A percentile compares a stretch with the other conserved stretches of the same genome.
Evolutionary conservation across 53 echinoderm and acorn worm genomes (phyloP).

Genomic region (Henricia sp.): DNA sequence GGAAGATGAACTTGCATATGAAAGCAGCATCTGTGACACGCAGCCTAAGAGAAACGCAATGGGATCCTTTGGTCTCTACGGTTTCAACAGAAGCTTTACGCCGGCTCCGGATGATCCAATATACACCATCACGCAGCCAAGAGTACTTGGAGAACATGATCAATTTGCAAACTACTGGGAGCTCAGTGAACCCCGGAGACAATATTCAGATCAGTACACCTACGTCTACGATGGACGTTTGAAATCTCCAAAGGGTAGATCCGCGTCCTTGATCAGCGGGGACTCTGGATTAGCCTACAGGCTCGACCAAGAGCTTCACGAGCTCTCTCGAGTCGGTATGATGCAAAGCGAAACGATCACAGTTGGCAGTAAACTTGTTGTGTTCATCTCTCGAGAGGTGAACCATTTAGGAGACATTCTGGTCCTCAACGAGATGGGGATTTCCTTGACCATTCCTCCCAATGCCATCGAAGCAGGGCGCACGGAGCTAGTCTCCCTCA

Average conservation of each 20-base stretch:
- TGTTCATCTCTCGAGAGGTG: slow-evolving; percentile 81
- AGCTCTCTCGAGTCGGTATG: slow-evolving; percentile 61
- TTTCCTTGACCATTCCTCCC: slow-evolving; percentile 89
- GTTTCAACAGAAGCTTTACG: background rate
- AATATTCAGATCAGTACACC: background rate
- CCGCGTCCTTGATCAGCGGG: background rate
- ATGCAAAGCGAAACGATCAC: slow-evolving; percentile 60
- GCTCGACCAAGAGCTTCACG: slow-evolving; percentile 29
- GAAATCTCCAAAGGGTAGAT: background rate
- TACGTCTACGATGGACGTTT: slow-evolving; percentile 42
- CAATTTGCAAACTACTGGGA: background rate
- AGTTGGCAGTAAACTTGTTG: slow-evolving; percentile 74
- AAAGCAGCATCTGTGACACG: background rate
- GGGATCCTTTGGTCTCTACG: background rate
- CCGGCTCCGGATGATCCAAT: background rate
- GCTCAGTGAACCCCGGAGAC: background rate
- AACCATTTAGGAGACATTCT: slow-evolving; percentile 72
- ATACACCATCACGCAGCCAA: background rate
- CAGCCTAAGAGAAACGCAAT: background rate
- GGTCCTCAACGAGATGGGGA: slow-evolving; percentile 89
- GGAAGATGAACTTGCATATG: background rate
- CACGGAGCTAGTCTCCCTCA: slow-evolving; percentile 73
- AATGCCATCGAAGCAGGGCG: slow-evolving; percentile 74
- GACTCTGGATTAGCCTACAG: background rate
- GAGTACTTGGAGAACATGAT: background rate